Base-by-base conservation (phyloP, 2,888 invertebrate genomes). In the Meganola albula region DNA sequence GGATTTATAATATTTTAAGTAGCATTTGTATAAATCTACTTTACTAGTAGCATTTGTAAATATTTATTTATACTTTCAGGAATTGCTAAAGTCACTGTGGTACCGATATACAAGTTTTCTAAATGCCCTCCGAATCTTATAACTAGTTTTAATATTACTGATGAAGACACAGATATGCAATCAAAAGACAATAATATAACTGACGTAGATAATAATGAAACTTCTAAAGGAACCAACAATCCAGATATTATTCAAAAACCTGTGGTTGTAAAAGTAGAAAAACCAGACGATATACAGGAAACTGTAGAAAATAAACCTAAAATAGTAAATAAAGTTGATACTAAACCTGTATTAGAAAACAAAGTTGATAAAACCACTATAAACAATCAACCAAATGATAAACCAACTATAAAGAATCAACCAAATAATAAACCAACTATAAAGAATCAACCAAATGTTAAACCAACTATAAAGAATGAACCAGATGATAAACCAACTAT, bases 91-190 rank as follows among this genome's bases (percentile, higher is more conserved):
- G 61, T 76, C 2, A 59, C 40, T 1, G 58, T 74, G 1, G 61
- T 48, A 1, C 73, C 79, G 1, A 60, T 57, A 34, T 79, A 79
- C 48, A 68, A 59, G 38, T 80, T 74, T 36, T 53, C 54, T 1
- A 54, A 61, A 18, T 71, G 74, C 10, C 82, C 82, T 1, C 32
- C 53, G 0, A 65, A 65, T 24, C 49, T 79, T 1, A 62, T 54
- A 33, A 66, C 70, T 0, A 52, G 49, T 6, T 78, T 57, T 12
- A 26, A 29, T 2, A 13, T 16, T 9, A 26, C 16, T 12, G 33
- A 37, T 25, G 36, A 37, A 8, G 16, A 16, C 16, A 5, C 6
- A 16, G 16, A 16, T 6, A 16, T 16, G 16, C 16, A 16, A 6
- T 6, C 6, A 22, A 22, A n/a, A n/a, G 9, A 9, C 6, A 22